Conservation (phyloP, 2,797 vertebrate species). For the Silurus lanzhouensis region DNA sequence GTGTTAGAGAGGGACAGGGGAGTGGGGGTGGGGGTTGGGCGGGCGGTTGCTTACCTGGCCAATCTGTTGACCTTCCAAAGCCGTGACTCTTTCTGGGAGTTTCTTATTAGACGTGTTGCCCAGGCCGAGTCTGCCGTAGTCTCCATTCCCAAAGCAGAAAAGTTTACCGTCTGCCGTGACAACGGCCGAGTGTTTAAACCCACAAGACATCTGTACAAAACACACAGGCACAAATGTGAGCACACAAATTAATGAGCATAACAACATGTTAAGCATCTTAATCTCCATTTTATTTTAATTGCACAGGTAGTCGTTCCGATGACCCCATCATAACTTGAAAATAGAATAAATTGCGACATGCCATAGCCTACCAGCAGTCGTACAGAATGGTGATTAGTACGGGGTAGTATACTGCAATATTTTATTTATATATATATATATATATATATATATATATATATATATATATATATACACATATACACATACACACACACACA, state of each 20-base stretch:
- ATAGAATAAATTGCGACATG: too few species aligned
- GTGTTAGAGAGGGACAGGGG: background rate
- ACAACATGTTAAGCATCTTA: background rate
- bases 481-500: too few species aligned
- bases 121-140: conserved; percentile 80
- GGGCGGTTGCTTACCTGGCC: conserved; percentile 69
- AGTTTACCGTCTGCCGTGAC: conserved; percentile 81
- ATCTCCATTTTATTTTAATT: background rate
- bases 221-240: background rate
- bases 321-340: too few species aligned
- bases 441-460: too few species aligned
- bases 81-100: conserved; percentile 78
- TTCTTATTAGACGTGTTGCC: conserved; percentile 83
- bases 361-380: too few species aligned
- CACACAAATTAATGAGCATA: background rate
- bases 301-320: too few species aligned
- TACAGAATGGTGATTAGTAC: too few species aligned
- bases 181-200: conserved; percentile 81
- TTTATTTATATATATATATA: too few species aligned
- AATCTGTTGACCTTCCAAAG: conserved; percentile 77
- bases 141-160: conserved; percentile 83
- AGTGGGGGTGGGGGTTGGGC: background rate
- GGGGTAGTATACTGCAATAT: too few species aligned
- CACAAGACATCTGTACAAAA: conserved; percentile 74
- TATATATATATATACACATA: too few species aligned